Evolutionary conservation across 2,797 vertebrate genomes (phyloP).

Genomic region (Lepus townsendii): DNA sequence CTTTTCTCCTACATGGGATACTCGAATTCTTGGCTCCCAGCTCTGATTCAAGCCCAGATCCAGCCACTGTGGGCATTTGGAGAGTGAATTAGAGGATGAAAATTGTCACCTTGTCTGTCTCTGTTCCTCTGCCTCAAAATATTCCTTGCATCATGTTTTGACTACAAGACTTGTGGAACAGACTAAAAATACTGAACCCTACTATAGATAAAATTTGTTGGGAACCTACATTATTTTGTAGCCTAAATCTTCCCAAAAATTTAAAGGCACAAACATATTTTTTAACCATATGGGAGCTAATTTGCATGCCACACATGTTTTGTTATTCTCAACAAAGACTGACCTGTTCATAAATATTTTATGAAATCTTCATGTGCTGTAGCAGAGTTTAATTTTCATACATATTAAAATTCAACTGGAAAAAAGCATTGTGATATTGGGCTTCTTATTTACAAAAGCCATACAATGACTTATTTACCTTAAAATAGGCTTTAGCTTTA

Average conservation of each 20-base stretch:
- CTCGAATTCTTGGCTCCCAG: too few species aligned
- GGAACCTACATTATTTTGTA: constrained; percentile 21
- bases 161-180: neutral
- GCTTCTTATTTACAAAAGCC: constrained; percentile 60
- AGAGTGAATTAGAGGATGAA: too few species aligned
- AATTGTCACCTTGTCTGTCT: too few species aligned
- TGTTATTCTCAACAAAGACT: constrained; percentile 55
- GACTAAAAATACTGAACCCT: neutral
- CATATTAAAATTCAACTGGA: constrained; percentile 68
- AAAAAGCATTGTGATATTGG: constrained; percentile 53
- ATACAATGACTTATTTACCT: neutral
- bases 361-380: constrained; percentile 66
- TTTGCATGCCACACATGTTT: constrained; percentile 69
- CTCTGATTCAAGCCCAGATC: too few species aligned
- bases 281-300: constrained; percentile 22
- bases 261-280: neutral
- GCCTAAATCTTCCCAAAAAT: constrained; percentile 8
- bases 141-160: neutral
- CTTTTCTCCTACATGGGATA: too few species aligned
- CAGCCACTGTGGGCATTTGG: too few species aligned
- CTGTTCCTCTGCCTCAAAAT: neutral
- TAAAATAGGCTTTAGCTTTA: neutral
- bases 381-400: constrained; percentile 75
- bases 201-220: neutral
- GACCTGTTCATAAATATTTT: constrained; percentile 77